These are phyloP conservation scores for Drosophila tanythrix DNA, from an alignment of 2,888 invertebrate genomes.

Conservation along the genomic window DNA sequence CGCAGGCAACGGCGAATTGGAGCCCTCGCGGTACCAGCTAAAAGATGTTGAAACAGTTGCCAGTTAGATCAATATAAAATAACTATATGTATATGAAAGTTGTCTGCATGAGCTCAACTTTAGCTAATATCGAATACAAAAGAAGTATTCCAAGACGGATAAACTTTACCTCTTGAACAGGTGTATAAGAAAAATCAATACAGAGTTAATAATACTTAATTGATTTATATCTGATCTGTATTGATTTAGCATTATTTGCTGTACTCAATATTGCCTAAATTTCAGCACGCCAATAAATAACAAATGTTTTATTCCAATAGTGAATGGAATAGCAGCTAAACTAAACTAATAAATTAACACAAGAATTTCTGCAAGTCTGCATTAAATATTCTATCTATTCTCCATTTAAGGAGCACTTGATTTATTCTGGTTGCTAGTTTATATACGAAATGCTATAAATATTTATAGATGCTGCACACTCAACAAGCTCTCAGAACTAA, in stretches of 20 bases:
- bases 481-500: neutral
- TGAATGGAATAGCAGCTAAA: neutral
- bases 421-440: neutral
- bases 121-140: neutral
- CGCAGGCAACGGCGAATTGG: slow-evolving; percentile 90
- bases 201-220: neutral
- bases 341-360: neutral
- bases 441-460: neutral
- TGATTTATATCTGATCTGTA: neutral
- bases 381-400: neutral
- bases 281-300: neutral
- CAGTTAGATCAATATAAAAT: neutral
- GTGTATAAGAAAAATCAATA: neutral
- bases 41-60: neutral
- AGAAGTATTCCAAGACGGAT: neutral
- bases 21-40: slow-evolving; percentile 93
- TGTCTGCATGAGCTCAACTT: neutral
- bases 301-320: neutral
- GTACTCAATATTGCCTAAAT: neutral
- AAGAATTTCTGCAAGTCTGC: neutral
- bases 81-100: neutral
- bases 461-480: neutral
- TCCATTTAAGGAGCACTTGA: neutral
- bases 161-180: neutral
- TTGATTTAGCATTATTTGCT: neutral